Percentiles rank a stretch among this genome's conserved stretches.
Evolutionary conservation across 2,797 vertebrate species (phyloP).

Genomic region (Enteromius viviparus): DNA sequence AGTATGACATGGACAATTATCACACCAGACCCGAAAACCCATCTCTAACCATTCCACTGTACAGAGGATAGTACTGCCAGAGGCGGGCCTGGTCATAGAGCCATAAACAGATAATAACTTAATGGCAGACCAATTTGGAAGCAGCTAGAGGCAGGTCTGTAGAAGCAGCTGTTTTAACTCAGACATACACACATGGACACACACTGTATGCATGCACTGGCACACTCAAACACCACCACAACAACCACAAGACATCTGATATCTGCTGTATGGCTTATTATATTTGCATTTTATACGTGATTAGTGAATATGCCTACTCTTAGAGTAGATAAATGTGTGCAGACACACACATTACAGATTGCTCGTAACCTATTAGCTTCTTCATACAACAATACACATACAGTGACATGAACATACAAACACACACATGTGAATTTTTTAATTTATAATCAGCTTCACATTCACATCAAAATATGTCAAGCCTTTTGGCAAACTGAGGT

Average conservation of each 20-base stretch:
- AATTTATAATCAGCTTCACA: not conserved
- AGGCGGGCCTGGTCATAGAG: constrained; percentile 74
- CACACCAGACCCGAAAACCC: constrained; percentile 62
- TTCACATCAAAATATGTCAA: not conserved
- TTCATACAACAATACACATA: not conserved
- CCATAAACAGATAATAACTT: constrained; percentile 88
- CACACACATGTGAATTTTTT: not conserved
- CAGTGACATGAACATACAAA: not conserved
- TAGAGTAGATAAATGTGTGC: not conserved
- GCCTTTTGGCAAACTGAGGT: not conserved
- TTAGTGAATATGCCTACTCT: constrained; percentile 23
- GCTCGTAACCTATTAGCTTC: not conserved
- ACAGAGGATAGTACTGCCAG: constrained; percentile 71
- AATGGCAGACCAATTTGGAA: constrained; percentile 87
- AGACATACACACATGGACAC: constrained; percentile 54
- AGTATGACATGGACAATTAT: constrained; percentile 62
- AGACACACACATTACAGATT: constrained; percentile 18
- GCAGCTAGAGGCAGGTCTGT: constrained; percentile 83
- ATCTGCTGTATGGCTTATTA: constrained; percentile 20
- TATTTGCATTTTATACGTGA: constrained; percentile 38
- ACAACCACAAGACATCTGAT: constrained; percentile 40
- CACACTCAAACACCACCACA: constrained; percentile 44
- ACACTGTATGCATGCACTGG: constrained; percentile 41
- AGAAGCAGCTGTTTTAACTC: constrained; percentile 85
- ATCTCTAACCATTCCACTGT: constrained; percentile 64